phyloP scores from a whole-genome alignment of 2,113 vertebrate genomes.

The Chloebia gouldiae region DNA sequence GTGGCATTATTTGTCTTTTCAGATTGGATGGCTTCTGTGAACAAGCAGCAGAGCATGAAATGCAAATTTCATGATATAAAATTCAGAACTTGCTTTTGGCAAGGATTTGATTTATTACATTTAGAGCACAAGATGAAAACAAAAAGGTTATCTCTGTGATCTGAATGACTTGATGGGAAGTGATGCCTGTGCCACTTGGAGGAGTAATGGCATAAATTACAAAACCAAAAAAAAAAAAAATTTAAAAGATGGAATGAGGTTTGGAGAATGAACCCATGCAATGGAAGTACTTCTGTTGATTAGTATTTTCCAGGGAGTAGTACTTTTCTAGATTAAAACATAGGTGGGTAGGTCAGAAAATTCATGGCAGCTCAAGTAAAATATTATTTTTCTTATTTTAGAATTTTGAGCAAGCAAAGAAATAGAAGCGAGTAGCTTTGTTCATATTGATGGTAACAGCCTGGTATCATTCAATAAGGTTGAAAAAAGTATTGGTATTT shows the following conservation, averaged over 20 bases:
- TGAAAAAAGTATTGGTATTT: neutral
- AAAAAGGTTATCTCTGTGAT: constrained; percentile 52
- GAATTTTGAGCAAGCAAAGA: neutral
- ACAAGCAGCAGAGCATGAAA: constrained; percentile 53
- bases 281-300: neutral
- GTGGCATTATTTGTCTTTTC: constrained; percentile 26
- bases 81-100: constrained; percentile 57
- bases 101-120: constrained; percentile 63
- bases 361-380: neutral
- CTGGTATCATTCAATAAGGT: neutral
- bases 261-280: neutral
- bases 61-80: constrained; percentile 60
- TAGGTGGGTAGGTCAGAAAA: neutral
- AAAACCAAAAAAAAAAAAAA: neutral
- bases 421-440: neutral
- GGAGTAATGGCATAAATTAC: neutral
- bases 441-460: neutral
- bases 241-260: neutral
- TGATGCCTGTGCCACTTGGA: neutral
- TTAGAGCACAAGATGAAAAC: constrained; percentile 62
- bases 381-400: neutral
- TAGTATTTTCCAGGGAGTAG: neutral
- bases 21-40: constrained; percentile 41
- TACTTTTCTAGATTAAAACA: neutral
- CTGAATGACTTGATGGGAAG: neutral